Percentiles rank a stretch among this genome's conserved stretches.
These are phyloP conservation scores for Isichthys henryi DNA, from an alignment of 2,113 vertebrate genomes.

Conservation along the genomic window DNA sequence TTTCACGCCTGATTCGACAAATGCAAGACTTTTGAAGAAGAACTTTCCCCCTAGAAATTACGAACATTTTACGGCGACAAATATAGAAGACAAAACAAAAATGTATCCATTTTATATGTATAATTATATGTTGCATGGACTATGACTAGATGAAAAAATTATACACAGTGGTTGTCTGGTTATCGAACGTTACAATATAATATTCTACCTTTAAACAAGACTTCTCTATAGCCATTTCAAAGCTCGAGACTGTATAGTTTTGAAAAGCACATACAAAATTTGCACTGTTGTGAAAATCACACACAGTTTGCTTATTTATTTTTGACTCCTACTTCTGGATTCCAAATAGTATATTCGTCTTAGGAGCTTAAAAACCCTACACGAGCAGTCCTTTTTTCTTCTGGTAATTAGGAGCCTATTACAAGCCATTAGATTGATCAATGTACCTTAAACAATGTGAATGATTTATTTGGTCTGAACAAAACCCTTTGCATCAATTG, in stretches of 20 bases:
- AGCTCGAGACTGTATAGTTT: neutral
- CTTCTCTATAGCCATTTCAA: neutral
- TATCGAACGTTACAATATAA: neutral
- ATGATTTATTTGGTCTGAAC: slow-evolving; percentile 88
- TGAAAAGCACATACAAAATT: neutral
- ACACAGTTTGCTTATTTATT: neutral
- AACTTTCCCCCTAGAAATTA: neutral
- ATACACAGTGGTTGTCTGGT: neutral
- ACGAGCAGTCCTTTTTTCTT: slow-evolving; percentile 69
- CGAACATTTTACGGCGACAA: neutral
- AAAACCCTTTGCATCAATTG: slow-evolving; percentile 69
- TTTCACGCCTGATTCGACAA: neutral
- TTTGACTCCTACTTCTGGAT: neutral
- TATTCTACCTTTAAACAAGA: neutral
- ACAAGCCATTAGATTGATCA: slow-evolving; percentile 98
- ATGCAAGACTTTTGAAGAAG: slow-evolving; percentile 8
- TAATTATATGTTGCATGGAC: neutral
- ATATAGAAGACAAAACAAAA: neutral
- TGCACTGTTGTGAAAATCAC: neutral
- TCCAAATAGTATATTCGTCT: neutral
- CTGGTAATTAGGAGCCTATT: slow-evolving; percentile 93
- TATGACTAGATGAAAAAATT: neutral
- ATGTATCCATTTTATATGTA: neutral
- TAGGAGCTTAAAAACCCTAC: slow-evolving; percentile 47
- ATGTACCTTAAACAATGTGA: slow-evolving; percentile 98